Evolutionary conservation across 2,797 vertebrate species (phyloP).

Genomic region (Pantherophis vulpinus): DNA sequence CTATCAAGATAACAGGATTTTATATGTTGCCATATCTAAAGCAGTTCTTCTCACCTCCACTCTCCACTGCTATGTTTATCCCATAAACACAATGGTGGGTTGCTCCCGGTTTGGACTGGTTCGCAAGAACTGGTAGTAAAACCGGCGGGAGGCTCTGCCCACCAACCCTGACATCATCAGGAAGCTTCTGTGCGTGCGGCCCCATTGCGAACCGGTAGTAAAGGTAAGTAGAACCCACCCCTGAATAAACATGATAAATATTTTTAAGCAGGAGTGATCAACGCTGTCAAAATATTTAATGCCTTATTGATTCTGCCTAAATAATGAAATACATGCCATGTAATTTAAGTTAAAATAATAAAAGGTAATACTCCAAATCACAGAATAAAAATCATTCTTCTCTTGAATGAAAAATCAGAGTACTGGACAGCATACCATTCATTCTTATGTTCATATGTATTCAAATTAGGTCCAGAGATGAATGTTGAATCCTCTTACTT

Average conservation of each 20-base stretch:
- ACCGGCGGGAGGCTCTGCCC: no score
- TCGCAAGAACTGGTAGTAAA: no score
- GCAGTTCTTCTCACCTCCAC: not conserved
- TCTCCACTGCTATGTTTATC: not conserved
- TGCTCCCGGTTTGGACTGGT: no score
- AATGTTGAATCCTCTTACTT: not conserved
- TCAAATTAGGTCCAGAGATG: conserved; percentile 37
- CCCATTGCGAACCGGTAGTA: no score
- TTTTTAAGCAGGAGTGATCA: not conserved
- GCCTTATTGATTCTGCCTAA: not conserved
- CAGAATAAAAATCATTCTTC: conserved; percentile 1
- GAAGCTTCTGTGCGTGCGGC: no score
- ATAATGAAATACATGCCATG: not conserved
- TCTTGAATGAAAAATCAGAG: conserved; percentile 33
- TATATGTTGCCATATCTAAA: not conserved
- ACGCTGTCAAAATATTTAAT: not conserved
- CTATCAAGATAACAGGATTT: not conserved
- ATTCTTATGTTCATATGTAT: conserved; percentile 35
- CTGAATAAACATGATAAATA: not conserved
- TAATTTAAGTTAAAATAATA: not conserved
- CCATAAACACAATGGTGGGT: not conserved
- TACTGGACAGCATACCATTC: conserved; percentile 25
- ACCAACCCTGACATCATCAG: no score
- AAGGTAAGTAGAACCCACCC: no score
- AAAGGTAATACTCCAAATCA: not conserved